These are phyloP conservation scores for Melanotaenia trifasciata DNA, from an alignment of 2,797 vertebrate genomes.

Conservation along the genomic window DNA sequence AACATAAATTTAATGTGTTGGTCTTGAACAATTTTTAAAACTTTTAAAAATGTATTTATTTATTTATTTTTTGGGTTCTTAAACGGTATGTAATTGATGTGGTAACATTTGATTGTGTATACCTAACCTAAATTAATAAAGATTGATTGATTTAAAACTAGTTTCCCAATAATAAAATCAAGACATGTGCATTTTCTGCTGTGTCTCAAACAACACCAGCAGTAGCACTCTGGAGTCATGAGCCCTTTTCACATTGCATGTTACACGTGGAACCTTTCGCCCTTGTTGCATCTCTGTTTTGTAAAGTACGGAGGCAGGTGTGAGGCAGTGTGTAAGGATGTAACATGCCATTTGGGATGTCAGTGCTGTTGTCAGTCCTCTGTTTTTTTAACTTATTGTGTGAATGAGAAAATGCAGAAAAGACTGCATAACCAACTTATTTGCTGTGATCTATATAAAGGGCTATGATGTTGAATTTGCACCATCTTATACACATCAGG, in stretches of 20 bases:
- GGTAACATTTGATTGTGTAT: too few relatives aligned
- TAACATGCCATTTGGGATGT: neutral
- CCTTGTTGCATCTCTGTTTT: neutral
- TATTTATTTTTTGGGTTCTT: too few relatives aligned
- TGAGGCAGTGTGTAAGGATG: neutral
- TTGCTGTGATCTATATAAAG: neutral
- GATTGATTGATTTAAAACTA: too few relatives aligned
- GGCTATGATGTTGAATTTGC: too few relatives aligned
- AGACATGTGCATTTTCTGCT: neutral
- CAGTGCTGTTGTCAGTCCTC: neutral
- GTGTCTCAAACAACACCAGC: neutral
- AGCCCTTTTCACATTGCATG: neutral
- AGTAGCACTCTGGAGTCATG: slow-evolving; percentile 4
- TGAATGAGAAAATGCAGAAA: too few relatives aligned
- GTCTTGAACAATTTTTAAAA: neutral
- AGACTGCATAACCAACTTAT: neutral
- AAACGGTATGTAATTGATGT: too few relatives aligned
- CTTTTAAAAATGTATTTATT: too few relatives aligned
- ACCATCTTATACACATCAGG: too few relatives aligned
- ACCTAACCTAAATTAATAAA: too few relatives aligned
- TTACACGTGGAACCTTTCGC: neutral
- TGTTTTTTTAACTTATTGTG: neutral
- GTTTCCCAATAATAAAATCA: neutral
- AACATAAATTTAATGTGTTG: neutral
- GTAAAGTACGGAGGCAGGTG: neutral